A percentile compares a stretch with the other conserved stretches of the same genome.
Evolutionary conservation across 2,797 vertebrate species (phyloP).

Genomic region (Eulemur mongoz): DNA sequence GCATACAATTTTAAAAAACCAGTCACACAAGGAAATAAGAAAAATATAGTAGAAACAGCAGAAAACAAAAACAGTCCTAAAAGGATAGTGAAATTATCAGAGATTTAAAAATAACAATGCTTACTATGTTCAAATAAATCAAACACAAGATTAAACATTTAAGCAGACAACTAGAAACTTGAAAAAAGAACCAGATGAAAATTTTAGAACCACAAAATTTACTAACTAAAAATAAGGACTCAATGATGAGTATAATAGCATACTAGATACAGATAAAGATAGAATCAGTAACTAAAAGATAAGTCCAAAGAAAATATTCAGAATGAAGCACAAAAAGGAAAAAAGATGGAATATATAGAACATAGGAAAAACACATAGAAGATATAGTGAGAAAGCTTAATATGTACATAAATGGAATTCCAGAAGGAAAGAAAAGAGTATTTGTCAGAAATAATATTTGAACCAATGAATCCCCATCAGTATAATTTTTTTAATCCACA

Average conservation of each 20-base stretch:
- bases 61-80: not conserved
- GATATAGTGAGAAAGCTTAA: not conserved
- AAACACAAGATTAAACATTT: not conserved
- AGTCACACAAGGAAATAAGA: slow-evolving; percentile 4
- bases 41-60: not conserved
- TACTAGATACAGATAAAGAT: not conserved
- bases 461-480: not conserved
- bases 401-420: not conserved
- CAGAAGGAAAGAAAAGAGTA: not conserved
- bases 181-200: not conserved
- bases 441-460: not conserved
- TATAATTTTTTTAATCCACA: not conserved
- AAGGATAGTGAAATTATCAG: not conserved
- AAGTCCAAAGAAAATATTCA: not conserved
- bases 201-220: slow-evolving; percentile 15
- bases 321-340: slow-evolving; percentile 26
- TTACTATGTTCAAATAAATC: not conserved
- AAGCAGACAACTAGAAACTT: not conserved
- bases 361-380: not conserved
- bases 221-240: not conserved
- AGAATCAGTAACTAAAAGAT: not conserved
- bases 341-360: slow-evolving; percentile 11
- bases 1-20: not conserved
- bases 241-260: not conserved
- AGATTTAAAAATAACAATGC: slow-evolving; percentile 33